Evolutionary conservation across 2,888 invertebrate genomes (phyloP).

Genomic region (Heliconius cydno): DNA sequence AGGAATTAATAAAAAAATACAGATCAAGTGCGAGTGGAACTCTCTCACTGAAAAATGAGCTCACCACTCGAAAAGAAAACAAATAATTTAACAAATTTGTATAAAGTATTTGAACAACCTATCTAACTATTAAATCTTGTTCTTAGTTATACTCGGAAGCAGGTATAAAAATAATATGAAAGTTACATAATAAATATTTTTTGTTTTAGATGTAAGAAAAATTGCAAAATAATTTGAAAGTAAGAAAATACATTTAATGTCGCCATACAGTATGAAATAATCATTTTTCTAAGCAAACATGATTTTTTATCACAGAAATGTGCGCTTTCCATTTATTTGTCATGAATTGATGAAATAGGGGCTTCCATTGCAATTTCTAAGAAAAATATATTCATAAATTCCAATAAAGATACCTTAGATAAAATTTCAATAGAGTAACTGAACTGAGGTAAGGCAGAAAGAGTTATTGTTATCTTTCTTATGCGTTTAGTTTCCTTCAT

Average conservation of each 20-base stretch:
- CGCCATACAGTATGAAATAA: neutral
- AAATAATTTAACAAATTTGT: no score
- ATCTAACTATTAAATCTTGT: neutral
- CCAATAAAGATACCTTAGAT: conserved; percentile 41
- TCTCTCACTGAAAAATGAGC: no score
- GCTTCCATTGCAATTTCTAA: conserved; percentile 27
- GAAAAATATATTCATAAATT: conserved; percentile 38
- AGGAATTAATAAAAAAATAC: no score
- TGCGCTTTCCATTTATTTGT: neutral
- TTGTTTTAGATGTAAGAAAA: neutral
- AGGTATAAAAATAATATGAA: neutral
- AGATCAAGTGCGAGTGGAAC: no score
- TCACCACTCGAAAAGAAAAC: no score
- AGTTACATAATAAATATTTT: neutral
- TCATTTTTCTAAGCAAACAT: neutral
- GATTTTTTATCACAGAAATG: neutral
- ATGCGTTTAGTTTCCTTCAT: conserved; percentile 1
- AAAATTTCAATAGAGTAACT: conserved; percentile 26
- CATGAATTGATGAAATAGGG: conserved; percentile 23
- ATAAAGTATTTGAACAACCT: neutral
- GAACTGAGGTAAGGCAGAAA: conserved; percentile 13
- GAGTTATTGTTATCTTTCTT: conserved; percentile 20
- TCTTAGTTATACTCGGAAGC: neutral
- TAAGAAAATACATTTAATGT: neutral
- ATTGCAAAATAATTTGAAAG: neutral